These are phyloP conservation scores for Hylaeus volcanicus DNA, from an alignment of 1,140 invertebrate species.

Conservation along the genomic window DNA sequence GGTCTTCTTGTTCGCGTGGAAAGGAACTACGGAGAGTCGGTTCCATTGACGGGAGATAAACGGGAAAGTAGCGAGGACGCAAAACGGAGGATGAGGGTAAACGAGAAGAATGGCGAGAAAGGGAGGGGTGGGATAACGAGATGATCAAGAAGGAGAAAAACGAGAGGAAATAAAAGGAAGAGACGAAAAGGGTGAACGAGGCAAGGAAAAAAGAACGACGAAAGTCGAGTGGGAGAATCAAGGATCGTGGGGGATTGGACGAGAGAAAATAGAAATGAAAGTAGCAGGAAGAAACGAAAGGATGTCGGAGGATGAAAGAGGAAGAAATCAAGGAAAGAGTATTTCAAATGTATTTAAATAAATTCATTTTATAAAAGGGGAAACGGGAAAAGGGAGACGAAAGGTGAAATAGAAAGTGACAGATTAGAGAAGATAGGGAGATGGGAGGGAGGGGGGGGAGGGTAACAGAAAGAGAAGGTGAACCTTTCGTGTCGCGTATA, in stretches of 20 bases:
- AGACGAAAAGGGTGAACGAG: background rate
- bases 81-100: background rate
- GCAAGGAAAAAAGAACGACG: background rate
- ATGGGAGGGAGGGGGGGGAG: background rate
- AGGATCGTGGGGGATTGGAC: background rate
- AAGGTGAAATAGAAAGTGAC: background rate
- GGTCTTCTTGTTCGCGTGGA: too few species aligned
- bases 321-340: background rate
- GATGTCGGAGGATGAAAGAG: conserved; percentile 3
- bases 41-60: background rate
- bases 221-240: background rate
- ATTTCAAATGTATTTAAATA: too few species aligned
- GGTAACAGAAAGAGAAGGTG: conserved; percentile 13
- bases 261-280: conserved; percentile 1
- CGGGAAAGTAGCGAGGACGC: background rate
- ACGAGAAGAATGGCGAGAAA: background rate
- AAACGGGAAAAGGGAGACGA: background rate
- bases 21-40: conserved; percentile 1
- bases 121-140: background rate
- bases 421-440: background rate
- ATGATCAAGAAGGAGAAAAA: background rate
- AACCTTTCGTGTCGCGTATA: conserved; percentile 16
- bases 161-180: conserved; percentile 2
- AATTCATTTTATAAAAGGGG: background rate
- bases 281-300: conserved; percentile 15